Base-by-base conservation (phyloP, 2,888 invertebrate species). In the Cinara cedri region DNA sequence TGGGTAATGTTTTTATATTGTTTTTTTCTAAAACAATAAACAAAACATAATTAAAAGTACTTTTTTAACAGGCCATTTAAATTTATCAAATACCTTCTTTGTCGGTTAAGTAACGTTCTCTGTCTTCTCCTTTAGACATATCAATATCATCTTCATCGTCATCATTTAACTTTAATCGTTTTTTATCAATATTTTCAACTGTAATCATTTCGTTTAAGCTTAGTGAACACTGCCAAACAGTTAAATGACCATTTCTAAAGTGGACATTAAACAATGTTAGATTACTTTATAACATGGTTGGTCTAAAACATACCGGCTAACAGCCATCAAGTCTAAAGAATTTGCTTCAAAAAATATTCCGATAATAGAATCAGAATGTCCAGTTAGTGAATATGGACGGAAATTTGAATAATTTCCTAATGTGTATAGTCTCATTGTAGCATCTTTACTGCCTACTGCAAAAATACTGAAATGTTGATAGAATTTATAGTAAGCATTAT, bases 371-470 rank as follows among this genome's bases (percentile, higher is more conserved):
- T 96, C 95, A 0, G 92, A 92, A 84, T 98, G 97, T 0, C 94
- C 93, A 14, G 93, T 92, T 24, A 98, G 86, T 0, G 91, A 89
- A 84, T 91, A 92, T 82, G 91, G 90, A 72, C 90, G 90, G 81
- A 97, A 90, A 85, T 97, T 96, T 26, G 88, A 87, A 83, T 90
- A 90, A 84, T 90, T 91, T 78, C 91, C 90, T 0, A 96, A 86
- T 0, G 93, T 91, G 85, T 93, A 95, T 62, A 99, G 88, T 85
- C 92, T 85, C 0, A 93, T 92, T n/a, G 92, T 89, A 85, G 93
- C 94, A 86, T 98, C 98, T 85, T 93, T 93, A 0, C 95, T 93
- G 0, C 97, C 97, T 11, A 94, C 91, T n/a, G 94, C 94, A 13
- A 98, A 86, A 54, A 96, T 88, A 84, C 88, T 89, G 82, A 81